Base-by-base conservation (phyloP, 1,140 invertebrate species). In the Cryptotermes secundus region DNA sequence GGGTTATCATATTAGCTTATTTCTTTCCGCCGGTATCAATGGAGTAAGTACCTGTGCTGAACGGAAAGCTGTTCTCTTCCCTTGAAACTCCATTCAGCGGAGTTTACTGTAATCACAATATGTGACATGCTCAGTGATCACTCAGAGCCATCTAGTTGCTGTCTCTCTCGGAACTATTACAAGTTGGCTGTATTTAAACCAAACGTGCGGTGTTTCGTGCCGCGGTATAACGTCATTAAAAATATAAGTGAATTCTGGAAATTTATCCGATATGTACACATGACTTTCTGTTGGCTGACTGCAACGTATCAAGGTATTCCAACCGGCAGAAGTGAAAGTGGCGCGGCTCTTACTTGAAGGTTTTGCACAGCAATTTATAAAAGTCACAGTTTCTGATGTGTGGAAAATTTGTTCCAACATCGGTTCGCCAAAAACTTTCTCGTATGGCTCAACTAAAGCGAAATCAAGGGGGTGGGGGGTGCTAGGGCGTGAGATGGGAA, bases 331-430 rank as follows among this genome's bases (percentile, higher is more conserved):
- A 38, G 38, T 38, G 38, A 38, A 38, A 38, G 38, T 12, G 4
- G 3, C 16, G 45, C 6, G 3, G 45, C 22, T 49, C 3, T 19
- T 49, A 49, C 19, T 49, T 19, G 45, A 49, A 49, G 34, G 79
- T 14, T 36, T 80, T 24, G 24, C 14, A 26, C 22, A 19, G 19
- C 16, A 59, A 72, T 72, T 72, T 72, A 31, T 72, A 72, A 72
- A 72, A 72, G 59, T 31, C 59, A n/a, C 26, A 72, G 59, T 72
- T 72, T 72, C 26, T 72, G 59, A n/a, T 72, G 59, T 72, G 59
- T 72, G 26, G 26, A 72, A 72, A 72, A 72, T 31, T 72, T 31
- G 59, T 72, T 72, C 59, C 26, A 72, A 72, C 59, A 72, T 72
- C 59, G 26, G n/a, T 72, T 26, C 7, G 59, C 59, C 59, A 72